Evolutionary conservation across 2,888 invertebrate species (phyloP).

Genomic region (Ophraella communa): DNA sequence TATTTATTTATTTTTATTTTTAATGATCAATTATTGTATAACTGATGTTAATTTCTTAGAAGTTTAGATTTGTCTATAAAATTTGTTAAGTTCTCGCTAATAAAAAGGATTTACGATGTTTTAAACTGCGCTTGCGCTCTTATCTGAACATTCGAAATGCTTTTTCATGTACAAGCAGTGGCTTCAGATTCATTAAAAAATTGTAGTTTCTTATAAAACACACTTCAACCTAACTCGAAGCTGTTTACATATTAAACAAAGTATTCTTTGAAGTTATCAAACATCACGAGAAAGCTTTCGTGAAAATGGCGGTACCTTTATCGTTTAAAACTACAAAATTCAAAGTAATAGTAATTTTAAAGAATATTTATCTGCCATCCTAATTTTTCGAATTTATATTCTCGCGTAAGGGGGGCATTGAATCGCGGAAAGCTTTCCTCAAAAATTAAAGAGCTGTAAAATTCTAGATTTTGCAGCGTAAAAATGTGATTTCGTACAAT

Average conservation of each 20-base stretch:
- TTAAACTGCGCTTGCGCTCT: too few species aligned
- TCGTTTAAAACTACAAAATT: constrained; percentile 6
- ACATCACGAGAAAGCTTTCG: neutral
- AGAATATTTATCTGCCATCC: constrained; percentile 20
- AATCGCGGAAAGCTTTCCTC: constrained; percentile 31
- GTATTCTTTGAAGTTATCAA: neutral
- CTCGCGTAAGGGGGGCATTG: constrained; percentile 31
- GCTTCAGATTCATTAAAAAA: too few species aligned
- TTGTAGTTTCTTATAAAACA: neutral
- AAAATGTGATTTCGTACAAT: constrained; percentile 51
- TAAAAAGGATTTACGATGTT: too few species aligned
- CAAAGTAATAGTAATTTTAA: constrained; percentile 16
- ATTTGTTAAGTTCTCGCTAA: too few species aligned
- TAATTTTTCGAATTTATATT: constrained; percentile 25
- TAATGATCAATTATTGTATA: too few species aligned
- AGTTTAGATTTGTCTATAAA: too few species aligned
- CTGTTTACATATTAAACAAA: neutral
- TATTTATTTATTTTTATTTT: too few species aligned
- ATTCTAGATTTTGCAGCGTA: constrained; percentile 47
- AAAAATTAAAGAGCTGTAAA: constrained; percentile 49
- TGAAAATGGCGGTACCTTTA: neutral
- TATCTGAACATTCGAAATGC: too few species aligned
- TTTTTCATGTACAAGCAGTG: too few species aligned
- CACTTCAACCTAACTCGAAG: neutral
- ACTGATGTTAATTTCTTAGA: too few species aligned